These are phyloP conservation scores for Drosophila mercatorum DNA, from an alignment of 2,888 invertebrate species.

Conservation along the genomic window DNA sequence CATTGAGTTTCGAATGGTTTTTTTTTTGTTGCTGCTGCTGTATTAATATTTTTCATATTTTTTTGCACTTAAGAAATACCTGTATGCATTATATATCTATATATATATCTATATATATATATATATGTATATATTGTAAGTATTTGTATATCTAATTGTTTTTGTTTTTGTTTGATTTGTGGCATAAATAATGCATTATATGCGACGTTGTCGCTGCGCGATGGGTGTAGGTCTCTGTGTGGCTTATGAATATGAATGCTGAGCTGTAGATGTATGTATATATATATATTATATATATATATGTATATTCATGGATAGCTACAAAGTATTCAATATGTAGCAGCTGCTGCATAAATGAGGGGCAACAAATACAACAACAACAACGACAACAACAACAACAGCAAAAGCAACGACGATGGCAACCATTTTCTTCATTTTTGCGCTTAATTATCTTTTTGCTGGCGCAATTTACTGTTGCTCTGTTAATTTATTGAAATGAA, in stretches of 20 bases:
- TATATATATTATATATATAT: neutral
- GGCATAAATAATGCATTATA: slow-evolving; percentile 63
- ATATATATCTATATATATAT: neutral
- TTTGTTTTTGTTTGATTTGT: slow-evolving; percentile 37
- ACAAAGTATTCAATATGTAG: slow-evolving; percentile 42
- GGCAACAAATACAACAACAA: neutral
- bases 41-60: slow-evolving; percentile 20
- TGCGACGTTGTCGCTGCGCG: slow-evolving; percentile 43
- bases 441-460: slow-evolving; percentile 61
- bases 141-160: slow-evolving; percentile 29
- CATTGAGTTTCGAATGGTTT: slow-evolving; percentile 54
- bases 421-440: slow-evolving; percentile 55
- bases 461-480: slow-evolving; percentile 68
- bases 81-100: slow-evolving; percentile 20
- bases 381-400: neutral
- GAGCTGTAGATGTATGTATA: slow-evolving; percentile 20
- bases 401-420: slow-evolving; percentile 13
- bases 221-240: slow-evolving; percentile 31
- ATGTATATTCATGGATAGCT: slow-evolving; percentile 18
- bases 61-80: slow-evolving; percentile 55
- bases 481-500: slow-evolving; percentile 80
- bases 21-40: neutral
- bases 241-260: slow-evolving; percentile 58
- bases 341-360: slow-evolving; percentile 44
- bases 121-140: slow-evolving; percentile 9